phyloP scores from a whole-genome alignment of 2,797 vertebrate genomes.

The Mus caroli region DNA sequence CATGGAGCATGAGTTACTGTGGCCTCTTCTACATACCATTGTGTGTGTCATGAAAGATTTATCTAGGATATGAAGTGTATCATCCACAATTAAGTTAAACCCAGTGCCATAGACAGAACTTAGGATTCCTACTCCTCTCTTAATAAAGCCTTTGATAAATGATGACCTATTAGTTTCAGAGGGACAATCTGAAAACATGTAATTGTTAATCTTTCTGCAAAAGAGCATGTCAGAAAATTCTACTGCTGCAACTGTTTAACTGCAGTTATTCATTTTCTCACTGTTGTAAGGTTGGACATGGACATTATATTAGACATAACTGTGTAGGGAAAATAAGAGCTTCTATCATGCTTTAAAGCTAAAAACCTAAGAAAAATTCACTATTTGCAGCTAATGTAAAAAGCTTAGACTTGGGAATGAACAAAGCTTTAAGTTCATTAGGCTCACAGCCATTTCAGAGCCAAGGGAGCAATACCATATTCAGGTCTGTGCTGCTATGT shows the following conservation, averaged over 20 bases:
- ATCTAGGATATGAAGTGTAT: neutral
- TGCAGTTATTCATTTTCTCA: neutral
- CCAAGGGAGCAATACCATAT: no score
- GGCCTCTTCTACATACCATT: no score
- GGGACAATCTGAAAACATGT: neutral
- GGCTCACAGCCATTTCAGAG: neutral
- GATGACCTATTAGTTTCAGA: neutral
- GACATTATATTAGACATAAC: neutral
- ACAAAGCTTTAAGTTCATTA: neutral
- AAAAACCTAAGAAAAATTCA: neutral
- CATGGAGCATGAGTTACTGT: no score
- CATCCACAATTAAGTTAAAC: neutral
- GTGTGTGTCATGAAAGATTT: neutral
- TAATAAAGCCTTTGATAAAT: no score
- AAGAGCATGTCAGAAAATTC: neutral
- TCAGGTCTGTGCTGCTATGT: neutral
- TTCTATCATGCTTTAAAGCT: neutral
- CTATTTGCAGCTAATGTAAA: neutral
- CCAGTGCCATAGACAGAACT: no score
- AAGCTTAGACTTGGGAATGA: neutral
- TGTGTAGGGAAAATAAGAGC: neutral
- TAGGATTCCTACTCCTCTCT: no score
- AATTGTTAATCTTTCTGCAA: neutral
- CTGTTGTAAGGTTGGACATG: neutral
- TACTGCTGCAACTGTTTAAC: neutral